These are phyloP conservation scores for Accipiter cooperii DNA, from an alignment of 2,113 vertebrate species.

Conservation along the genomic window DNA sequence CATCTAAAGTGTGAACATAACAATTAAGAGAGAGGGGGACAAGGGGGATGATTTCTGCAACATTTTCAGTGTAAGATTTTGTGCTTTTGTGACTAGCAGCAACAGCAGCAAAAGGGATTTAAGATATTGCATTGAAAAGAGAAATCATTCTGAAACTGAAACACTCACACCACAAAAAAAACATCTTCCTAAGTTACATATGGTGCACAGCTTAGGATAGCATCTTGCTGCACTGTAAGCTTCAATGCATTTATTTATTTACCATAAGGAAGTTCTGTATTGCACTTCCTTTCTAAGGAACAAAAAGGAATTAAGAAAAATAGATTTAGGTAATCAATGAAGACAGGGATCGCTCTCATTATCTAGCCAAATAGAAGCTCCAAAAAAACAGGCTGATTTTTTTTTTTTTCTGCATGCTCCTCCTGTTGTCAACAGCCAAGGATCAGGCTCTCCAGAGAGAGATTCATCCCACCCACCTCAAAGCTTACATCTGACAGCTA, in stretches of 20 bases:
- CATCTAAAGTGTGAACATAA: conserved; percentile 66
- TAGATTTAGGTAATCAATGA: neutral
- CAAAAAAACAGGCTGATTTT: neutral
- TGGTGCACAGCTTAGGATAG: neutral
- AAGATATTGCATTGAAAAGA: neutral
- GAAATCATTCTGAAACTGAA: neutral
- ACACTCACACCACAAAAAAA: neutral
- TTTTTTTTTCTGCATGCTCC: neutral
- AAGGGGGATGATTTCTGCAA: conserved; percentile 35
- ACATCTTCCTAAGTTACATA: neutral
- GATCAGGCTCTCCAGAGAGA: conserved; percentile 6
- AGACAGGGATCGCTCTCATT: neutral
- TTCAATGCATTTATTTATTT: conserved; percentile 10
- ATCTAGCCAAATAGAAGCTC: neutral
- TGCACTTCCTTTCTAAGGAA: neutral
- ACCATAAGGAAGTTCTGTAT: neutral
- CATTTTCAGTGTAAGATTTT: neutral
- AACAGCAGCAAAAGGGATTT: neutral
- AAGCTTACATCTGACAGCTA: conserved; percentile 26
- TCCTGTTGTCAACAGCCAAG: conserved; percentile 48
- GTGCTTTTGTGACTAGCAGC: neutral
- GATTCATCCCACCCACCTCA: conserved; percentile 51
- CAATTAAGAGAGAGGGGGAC: conserved; percentile 45
- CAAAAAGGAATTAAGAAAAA: neutral
- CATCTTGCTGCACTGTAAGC: neutral